Evolutionary conservation across 2,888 invertebrate species (phyloP), one percentile per base, ranked within the genome.

Genomic region (Empis stercorea): DNA sequence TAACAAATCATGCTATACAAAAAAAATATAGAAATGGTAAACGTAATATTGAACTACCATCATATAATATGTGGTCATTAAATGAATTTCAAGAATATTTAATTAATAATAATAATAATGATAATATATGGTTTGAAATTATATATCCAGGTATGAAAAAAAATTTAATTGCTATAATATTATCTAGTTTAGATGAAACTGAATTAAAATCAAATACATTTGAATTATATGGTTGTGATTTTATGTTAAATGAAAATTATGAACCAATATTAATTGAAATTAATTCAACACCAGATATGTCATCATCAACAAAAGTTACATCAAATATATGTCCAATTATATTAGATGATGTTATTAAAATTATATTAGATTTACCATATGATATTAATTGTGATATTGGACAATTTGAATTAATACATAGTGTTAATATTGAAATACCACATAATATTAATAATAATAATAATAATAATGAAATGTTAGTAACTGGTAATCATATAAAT

Each of bases 241-340:
- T 94, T 64, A 84, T 94, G 74, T 65, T 94, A 36, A 84, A 87
- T 48, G 83, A 89, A 59, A 81, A 87, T 57, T 86, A 80, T 56
- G 76, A 80, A 51, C 91, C 92, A 0, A 92, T 91, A 84, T 70
- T 94, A 51, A 86, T 95, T 57, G 94, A 95, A 73, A 91, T 94
- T 54, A 94, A 95, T 71, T 84, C 87, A 2, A 83, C 84, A 60
- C 93, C 93, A 0, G 84, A 89, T 66, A 77, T 94, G 68, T 74
- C 77, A 51, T 75, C 81, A 17, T 89, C 87, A 23, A 93, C 93
- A 0, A 78, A 78, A 48, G 80, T 93, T 11, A 94, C 93, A 0
- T 81, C 85, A 0, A 76, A 79, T 54, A 79, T 94, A 62, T 93
- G 92, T 63, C 79, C 85, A 4, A 75, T 76, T 55, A 87, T 87